These are phyloP conservation scores for Pangasianodon hypophthalmus DNA, from an alignment of 2,113 vertebrate species.

Conservation along the genomic window DNA sequence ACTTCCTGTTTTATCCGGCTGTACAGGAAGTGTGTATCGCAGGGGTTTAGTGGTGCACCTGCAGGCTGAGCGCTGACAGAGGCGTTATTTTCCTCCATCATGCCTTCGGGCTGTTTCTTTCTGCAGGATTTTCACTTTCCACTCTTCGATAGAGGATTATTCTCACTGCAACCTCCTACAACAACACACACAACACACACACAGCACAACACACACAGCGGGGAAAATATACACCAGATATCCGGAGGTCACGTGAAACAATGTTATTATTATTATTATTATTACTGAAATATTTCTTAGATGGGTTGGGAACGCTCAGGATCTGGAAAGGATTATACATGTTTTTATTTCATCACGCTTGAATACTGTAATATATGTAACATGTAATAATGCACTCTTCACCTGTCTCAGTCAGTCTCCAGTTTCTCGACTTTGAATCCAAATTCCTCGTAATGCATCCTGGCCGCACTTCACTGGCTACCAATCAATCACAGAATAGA, in stretches of 20 bases:
- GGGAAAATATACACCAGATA: background rate
- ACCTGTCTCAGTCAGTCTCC: too few species aligned
- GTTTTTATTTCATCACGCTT: too few species aligned
- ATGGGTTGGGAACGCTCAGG: too few species aligned
- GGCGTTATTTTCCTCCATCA: constrained; percentile 5
- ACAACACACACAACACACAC: background rate
- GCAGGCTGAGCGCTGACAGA: constrained; percentile 34
- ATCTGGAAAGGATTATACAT: too few species aligned
- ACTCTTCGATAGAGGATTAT: background rate
- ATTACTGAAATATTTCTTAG: background rate
- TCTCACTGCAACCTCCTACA: background rate
- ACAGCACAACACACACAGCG: background rate
- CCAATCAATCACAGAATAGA: too few species aligned
- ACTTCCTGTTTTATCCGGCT: background rate
- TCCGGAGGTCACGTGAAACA: background rate
- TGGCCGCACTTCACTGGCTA: too few species aligned
- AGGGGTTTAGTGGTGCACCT: constrained; percentile 21
- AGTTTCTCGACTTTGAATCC: too few species aligned
- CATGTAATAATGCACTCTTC: too few species aligned
- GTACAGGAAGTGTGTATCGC: constrained; percentile 19
- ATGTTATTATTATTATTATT: background rate
- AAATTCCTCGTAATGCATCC: too few species aligned
- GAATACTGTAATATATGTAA: too few species aligned
- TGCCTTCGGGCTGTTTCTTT: constrained; percentile 25
- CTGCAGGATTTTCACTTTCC: constrained; percentile 20